A percentile compares a stretch with the other conserved stretches of the same genome.
These are phyloP conservation scores for Apodemus sylvaticus DNA, from an alignment of 2,113 vertebrate species.

Conservation along the genomic window DNA sequence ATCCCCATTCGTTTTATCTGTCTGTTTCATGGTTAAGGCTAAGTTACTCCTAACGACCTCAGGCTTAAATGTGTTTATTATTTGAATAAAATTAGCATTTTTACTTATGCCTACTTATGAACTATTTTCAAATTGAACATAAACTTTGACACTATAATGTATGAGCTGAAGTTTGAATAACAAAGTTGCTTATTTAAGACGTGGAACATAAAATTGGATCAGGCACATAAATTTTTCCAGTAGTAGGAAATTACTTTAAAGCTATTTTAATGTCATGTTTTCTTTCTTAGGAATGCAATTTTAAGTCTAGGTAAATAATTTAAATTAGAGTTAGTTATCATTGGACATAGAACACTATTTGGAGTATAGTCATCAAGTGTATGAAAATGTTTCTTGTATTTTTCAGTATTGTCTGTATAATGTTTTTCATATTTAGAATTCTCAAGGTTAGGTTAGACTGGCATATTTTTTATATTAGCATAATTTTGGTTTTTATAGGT, in stretches of 20 bases:
- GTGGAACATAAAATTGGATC: conserved; percentile 30
- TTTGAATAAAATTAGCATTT: conserved; percentile 15
- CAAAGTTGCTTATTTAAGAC: background rate
- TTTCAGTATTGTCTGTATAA: conserved; percentile 32
- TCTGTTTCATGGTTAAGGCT: conserved; percentile 32
- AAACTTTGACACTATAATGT: background rate
- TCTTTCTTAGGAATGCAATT: background rate
- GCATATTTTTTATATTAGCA: background rate
- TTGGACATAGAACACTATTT: conserved; percentile 5
- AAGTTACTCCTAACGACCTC: background rate
- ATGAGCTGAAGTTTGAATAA: conserved; percentile 43
- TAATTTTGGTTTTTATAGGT: conserved; percentile 87
- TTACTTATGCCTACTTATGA: conserved; percentile 15
- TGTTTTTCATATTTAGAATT: conserved; percentile 22
- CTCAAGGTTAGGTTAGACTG: conserved; percentile 14
- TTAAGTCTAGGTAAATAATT: conserved; percentile 42
- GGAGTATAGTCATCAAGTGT: background rate
- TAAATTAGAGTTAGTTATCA: conserved; percentile 18
- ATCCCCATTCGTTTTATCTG: background rate
- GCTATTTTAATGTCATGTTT: background rate
- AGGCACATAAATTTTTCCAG: background rate
- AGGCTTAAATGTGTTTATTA: conserved; percentile 17
- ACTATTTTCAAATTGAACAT: conserved; percentile 47
- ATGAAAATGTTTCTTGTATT: background rate
- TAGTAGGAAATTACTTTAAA: background rate